A percentile compares a stretch with the other conserved stretches of the same genome.
These are phyloP conservation scores for Heliconius nattereri DNA, from an alignment of 1,140 invertebrate genomes.

Conservation along the genomic window DNA sequence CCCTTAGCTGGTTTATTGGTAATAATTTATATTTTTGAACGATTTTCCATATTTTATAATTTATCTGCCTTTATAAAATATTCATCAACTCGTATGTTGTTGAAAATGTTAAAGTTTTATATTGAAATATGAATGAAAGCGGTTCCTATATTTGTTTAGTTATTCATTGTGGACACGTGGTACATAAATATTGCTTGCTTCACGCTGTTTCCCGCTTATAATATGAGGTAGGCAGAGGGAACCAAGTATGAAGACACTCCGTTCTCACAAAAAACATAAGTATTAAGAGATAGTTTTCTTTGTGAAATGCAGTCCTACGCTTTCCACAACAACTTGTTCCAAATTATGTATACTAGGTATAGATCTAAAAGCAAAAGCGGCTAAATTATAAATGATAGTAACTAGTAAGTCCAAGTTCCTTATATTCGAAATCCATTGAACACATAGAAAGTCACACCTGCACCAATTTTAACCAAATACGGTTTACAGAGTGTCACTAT, in stretches of 20 bases:
- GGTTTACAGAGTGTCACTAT: neutral
- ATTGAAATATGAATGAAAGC: neutral
- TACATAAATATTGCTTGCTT: no score
- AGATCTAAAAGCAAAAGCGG: neutral
- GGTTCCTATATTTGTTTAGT: neutral
- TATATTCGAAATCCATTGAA: conserved; percentile 6
- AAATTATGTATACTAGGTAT: neutral
- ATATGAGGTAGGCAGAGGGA: no score
- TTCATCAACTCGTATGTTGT: neutral
- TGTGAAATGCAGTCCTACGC: neutral
- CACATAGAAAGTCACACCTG: conserved; percentile 8
- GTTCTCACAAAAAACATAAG: no score
- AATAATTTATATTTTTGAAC: conserved; percentile 29
- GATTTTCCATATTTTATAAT: conserved; percentile 19
- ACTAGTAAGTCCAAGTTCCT: neutral
- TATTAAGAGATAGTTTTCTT: no score
- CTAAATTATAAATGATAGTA: neutral
- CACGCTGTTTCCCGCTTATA: no score
- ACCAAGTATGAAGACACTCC: no score
- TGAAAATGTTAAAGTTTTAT: neutral
- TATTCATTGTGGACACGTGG: neutral
- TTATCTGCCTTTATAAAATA: neutral
- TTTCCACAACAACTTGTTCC: neutral
- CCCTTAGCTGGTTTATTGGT: conserved; percentile 17
- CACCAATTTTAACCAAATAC: conserved; percentile 12